Base-by-base conservation (phyloP, 2,113 vertebrate genomes). In the Anoplopoma fimbria region DNA sequence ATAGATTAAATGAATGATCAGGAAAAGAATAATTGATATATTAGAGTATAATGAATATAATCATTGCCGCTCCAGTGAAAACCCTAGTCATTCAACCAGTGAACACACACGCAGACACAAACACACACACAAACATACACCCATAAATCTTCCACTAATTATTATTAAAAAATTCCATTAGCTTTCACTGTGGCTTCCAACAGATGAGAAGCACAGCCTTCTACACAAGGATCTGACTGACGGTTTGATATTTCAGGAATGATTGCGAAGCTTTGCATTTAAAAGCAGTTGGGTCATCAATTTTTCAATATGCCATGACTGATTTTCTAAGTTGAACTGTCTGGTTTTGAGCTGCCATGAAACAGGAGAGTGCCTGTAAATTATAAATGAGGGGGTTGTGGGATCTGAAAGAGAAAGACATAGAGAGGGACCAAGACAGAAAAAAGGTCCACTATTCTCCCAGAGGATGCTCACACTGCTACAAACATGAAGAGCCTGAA, bases 331-430 rank as follows among this genome's bases (percentile, higher is more conserved):
- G 86, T 72, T 74, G 81, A 83, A 88, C 85, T 76, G 75, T 83
- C 80, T 92, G 79, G 81, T 89, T 89, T 79, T 61, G 79, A 83
- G 77, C 79, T 79, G 76, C 83, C 53, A 49, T 90, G 94, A 94
- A 95, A 95, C 88, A 87, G 86, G 91, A 94, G 89, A 83, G 81
- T 86, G 82, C 82, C 75, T 81, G 31, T 94, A 83, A 95, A 95
- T 94, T 88, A 95, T 94, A 84, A 82, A 94, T 93, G 88, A 88
- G 51, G 49, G 60, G 77, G n/a, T 49, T 79, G 83, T 77, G 83
- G 85, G 75, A 86, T 81, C 84, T 87, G 57, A 89, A 63, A 81
- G 67, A 81, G 69, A 80, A 65, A 82, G 25, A 79, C 64, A 17
- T 8, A 58, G 62, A 51, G 57, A 57, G 71, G 40, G 82, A 65